Conservation (phyloP, 2,797 vertebrate species). For the Enoplosus armatus region DNA sequence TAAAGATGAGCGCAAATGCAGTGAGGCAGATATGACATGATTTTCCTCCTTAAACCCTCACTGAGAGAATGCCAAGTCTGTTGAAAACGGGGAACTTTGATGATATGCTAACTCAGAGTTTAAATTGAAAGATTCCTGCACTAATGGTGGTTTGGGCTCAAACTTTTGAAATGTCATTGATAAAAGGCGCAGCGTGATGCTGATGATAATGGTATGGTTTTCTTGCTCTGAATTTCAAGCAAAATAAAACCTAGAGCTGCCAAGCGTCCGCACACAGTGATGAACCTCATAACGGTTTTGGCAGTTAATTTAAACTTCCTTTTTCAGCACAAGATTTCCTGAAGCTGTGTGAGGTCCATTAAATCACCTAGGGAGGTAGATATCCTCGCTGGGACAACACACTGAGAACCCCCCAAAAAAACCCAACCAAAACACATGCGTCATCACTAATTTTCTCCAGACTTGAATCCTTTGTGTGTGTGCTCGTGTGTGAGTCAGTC, state of each 20-base stretch:
- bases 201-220: conserved; percentile 12
- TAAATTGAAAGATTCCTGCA: conserved; percentile 9
- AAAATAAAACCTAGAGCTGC: conserved; percentile 30
- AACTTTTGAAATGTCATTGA: background rate
- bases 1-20: conserved; percentile 58
- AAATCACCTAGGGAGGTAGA: conserved; percentile 51
- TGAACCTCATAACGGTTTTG: conserved; percentile 34
- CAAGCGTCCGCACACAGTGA: conserved; percentile 28
- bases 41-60: conserved; percentile 42
- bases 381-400: conserved; percentile 44
- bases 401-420: conserved; percentile 42
- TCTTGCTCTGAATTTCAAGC: conserved; percentile 17
- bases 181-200: conserved; percentile 4
- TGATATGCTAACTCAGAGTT: background rate
- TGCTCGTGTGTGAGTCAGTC: background rate
- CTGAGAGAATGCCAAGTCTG: conserved; percentile 20
- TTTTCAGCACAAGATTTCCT: conserved; percentile 41
- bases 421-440: conserved; percentile 53
- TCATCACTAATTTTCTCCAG: conserved; percentile 64
- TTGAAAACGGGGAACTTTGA: conserved; percentile 1
- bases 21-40: conserved; percentile 49
- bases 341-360: conserved; percentile 74
- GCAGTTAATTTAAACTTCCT: conserved; percentile 56
- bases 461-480: conserved; percentile 42
- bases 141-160: conserved; percentile 2